Evolutionary conservation across 2,888 invertebrate species (phyloP), one percentile per base, ranked within the genome.

Genomic region (Drosophila buzzatii): DNA sequence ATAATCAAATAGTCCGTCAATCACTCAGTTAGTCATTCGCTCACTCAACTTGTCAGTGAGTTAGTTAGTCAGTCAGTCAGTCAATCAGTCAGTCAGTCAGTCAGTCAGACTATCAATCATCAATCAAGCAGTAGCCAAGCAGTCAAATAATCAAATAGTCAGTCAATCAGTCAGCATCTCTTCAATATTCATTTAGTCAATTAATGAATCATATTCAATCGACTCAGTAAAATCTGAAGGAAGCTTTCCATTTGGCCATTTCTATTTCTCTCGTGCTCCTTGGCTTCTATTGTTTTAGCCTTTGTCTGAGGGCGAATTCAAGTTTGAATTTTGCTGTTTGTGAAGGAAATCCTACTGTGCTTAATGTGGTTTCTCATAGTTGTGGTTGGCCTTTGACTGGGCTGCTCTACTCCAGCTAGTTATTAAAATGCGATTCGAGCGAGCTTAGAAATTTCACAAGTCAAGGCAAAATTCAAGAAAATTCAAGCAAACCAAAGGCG

Each of bases 351-450:
- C 41, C 18, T 35, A 23, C 49, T 16, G 18, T 49, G 6, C 18
- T 33, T 4, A 31, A 5, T 47, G 33, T 33, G 33, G 47, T 45
- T 8, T 45, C 45, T 45, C 45, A 23, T 42, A 42, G 45, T 14
- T 47, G 47, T 10, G 47, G 47, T 9, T 27, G 1, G 14, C 23
- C 3, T 12, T 9, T 47, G n/a, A 16, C 27, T 47, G 2, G 2
- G 47, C 27, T 23, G 27, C 16, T 33, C 12, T 8, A n/a, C 8
- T 41, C 3, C 7, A 45, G 27, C 35, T 18, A 6, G 37, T 61
- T 60, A 60, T 70, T 70, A 53, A 58, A 74, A 74, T 70, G 64
- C 55, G 59, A 6, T 27, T 27, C 27, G 27, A 27, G 27, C 6
- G 27, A 14, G 42, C 72, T 64, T 10, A 61, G 72, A 72, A 39